Base-by-base conservation (phyloP, 2,888 invertebrate species). In the Altica lythri region DNA sequence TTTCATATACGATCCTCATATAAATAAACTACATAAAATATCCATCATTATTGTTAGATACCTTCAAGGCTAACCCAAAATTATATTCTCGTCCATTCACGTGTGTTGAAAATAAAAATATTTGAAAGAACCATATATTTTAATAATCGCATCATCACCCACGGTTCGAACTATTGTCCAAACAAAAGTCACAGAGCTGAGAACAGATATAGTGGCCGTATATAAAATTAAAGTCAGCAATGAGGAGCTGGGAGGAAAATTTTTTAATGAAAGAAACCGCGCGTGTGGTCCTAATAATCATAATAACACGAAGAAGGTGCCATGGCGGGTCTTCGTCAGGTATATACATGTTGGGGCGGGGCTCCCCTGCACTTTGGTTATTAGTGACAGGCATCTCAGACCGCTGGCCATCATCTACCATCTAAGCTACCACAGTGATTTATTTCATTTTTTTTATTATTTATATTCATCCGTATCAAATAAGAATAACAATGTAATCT, bases 281-380 rank as follows among this genome's bases (percentile, higher is more conserved):
- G 64, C 64, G 65, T 66, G 65, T 66, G 65, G 65, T 64, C 65
- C 69, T 68, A 70, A 69, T 71, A 69, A 71, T 69, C 65, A 69
- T 71, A 71, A 72, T 70, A 72, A 70, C 70, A 68, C 65, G 64
- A 54, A 60, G 69, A 60, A 68, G 66, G 64, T 65, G 69, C 67
- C 64, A 72, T 71, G 72, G 71, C 72, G 70, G 73, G 63, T 66
- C 67, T 68, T 71, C 68, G 66, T 66, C 56, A 60, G 61, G 53
- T 55, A n/a, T n/a, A n/a, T n/a, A 53, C 47, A 42, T 43, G 55
- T 53, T 62, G 61, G 62, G 71, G 68, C 67, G 70, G 65, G 60
- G 63, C 61, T 55, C 62, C 47, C 42, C 49, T 61, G 54, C 53
- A 60, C 58, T 59, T 56, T 59, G 62, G 61, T 65, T 60, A 64